Evolutionary conservation across 2,113 vertebrate genomes (phyloP).

Genomic region (Ammospiza caudacuta): DNA sequence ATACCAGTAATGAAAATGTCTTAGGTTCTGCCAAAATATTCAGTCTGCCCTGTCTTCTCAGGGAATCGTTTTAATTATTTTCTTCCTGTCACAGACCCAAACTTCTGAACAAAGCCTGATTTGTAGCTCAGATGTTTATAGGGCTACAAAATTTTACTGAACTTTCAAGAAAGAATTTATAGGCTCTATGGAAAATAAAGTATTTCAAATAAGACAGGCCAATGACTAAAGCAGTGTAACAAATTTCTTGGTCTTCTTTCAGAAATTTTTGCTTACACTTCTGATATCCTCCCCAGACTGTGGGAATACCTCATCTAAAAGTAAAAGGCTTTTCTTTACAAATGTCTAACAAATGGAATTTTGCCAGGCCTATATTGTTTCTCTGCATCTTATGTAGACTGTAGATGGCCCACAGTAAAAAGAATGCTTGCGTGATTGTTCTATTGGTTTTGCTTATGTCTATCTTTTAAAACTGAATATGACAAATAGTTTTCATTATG

Average conservation of each 20-base stretch:
- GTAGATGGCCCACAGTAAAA: neutral
- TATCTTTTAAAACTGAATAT: neutral
- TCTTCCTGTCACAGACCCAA: constrained; percentile 18
- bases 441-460: neutral
- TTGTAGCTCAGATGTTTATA: constrained; percentile 41
- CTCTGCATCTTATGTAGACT: neutral
- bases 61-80: constrained; percentile 36
- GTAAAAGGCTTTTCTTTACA: neutral
- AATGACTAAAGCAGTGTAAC: constrained; percentile 12
- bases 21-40: constrained; percentile 5
- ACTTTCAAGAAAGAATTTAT: constrained; percentile 21
- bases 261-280: neutral
- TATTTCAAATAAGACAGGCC: constrained; percentile 2
- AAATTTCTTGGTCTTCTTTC: neutral
- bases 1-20: neutral
- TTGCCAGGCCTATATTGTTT: neutral
- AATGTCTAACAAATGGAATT: neutral
- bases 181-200: constrained; percentile 13
- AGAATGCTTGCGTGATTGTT: neutral
- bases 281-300: neutral
- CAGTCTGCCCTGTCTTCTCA: neutral
- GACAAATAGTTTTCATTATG: neutral
- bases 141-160: constrained; percentile 17
- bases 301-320: neutral
- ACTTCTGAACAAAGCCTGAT: constrained; percentile 11